phyloP scores from a whole-genome alignment of 2,113 vertebrate species.

The Donacobius atricapilla region DNA sequence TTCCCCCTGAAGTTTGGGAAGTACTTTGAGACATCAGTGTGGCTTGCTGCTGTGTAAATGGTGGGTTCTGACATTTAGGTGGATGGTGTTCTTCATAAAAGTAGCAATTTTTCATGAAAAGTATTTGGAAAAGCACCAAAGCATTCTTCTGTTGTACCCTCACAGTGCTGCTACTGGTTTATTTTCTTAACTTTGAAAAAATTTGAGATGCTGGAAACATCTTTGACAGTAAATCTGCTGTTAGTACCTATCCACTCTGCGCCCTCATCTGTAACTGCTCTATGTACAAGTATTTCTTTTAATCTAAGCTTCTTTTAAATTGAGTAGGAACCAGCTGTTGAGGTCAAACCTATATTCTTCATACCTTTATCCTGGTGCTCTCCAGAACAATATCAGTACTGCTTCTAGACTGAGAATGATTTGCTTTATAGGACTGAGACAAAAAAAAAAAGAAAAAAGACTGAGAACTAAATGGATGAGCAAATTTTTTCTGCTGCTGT shows the following conservation, averaged over 20 bases:
- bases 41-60: neutral
- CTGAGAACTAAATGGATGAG: neutral
- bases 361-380: neutral
- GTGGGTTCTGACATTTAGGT: neutral
- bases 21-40: neutral
- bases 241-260: neutral
- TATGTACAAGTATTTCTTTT: neutral
- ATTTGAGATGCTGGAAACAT: neutral
- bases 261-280: neutral
- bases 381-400: rapidly evolving
- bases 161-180: neutral
- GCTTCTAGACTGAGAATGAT: neutral
- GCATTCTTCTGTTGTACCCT: neutral
- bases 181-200: neutral
- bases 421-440: neutral
- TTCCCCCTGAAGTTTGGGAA: neutral
- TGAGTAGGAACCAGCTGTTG: neutral
- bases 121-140: neutral
- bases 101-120: neutral
- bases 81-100: neutral
- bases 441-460: neutral
- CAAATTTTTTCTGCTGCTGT: neutral
- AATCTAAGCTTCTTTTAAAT: neutral
- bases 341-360: neutral
- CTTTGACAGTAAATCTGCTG: neutral